Conservation (phyloP, 2,888 invertebrate species). For the Petrophora chlorosata region DNA sequence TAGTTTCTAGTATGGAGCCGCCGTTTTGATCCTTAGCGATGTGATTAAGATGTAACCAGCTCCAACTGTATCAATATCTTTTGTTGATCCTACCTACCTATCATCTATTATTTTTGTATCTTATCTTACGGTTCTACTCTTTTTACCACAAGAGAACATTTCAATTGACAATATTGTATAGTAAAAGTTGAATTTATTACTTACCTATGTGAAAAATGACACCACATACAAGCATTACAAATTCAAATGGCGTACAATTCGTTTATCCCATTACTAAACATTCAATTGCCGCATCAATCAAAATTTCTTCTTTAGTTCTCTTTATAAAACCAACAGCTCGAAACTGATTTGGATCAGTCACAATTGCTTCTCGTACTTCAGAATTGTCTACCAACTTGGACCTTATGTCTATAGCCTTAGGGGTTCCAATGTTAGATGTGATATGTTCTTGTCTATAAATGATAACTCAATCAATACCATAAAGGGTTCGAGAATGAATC, state of each 20-base stretch:
- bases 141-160: too few relatives aligned
- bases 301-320: slow-evolving; percentile 45
- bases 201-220: background rate
- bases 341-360: slow-evolving; percentile 64
- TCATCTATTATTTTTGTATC: too few relatives aligned
- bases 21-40: too few relatives aligned
- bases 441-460: slow-evolving; percentile 46
- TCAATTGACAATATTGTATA: too few relatives aligned
- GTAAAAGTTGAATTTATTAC: background rate
- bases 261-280: slow-evolving; percentile 38
- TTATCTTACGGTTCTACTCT: too few relatives aligned
- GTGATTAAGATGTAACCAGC: too few relatives aligned
- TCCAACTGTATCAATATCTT: too few relatives aligned
- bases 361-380: slow-evolving; percentile 41
- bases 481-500: slow-evolving; percentile 50
- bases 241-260: slow-evolving; percentile 7
- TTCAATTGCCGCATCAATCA: slow-evolving; percentile 49
- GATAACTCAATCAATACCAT: slow-evolving; percentile 68
- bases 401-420: slow-evolving; percentile 5
- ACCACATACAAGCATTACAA: slow-evolving; percentile 6
- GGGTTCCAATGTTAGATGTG: slow-evolving; percentile 1
- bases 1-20: too few relatives aligned
- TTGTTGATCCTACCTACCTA: too few relatives aligned
- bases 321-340: slow-evolving; percentile 51
- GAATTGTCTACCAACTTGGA: slow-evolving; percentile 30